phyloP scores from a whole-genome alignment of 2,113 vertebrate species.

The Hippocampus barbouri region DNA sequence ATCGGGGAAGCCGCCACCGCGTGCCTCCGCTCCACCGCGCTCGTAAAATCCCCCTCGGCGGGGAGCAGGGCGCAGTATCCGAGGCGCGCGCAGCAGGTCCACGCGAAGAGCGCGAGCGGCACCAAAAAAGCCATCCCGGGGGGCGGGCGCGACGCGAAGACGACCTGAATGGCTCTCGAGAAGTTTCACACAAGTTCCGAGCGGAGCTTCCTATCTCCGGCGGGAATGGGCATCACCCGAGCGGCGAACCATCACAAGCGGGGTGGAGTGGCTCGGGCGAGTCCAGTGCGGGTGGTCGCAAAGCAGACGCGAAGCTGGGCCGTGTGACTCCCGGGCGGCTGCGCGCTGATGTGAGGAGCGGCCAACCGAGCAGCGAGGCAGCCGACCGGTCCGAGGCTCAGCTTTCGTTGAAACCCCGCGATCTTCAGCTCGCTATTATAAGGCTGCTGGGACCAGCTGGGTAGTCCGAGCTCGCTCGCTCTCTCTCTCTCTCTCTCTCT shows the following conservation, averaged over 20 bases:
- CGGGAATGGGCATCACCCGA: slow-evolving; percentile 55
- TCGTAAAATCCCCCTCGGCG: slow-evolving; percentile 51
- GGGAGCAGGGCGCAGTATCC: slow-evolving; percentile 67
- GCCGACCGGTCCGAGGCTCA: slow-evolving; percentile 61
- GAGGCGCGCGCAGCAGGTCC: slow-evolving; percentile 76
- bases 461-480: slow-evolving; percentile 34
- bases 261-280: not conserved
- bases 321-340: slow-evolving; percentile 40
- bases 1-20: slow-evolving; percentile 24
- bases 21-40: slow-evolving; percentile 32
- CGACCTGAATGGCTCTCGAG: not conserved
- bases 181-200: slow-evolving; percentile 28
- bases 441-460: slow-evolving; percentile 65
- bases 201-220: slow-evolving; percentile 37
- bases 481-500: not conserved
- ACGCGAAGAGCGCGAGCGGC: slow-evolving; percentile 71
- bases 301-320: slow-evolving; percentile 21
- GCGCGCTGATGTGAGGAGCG: slow-evolving; percentile 43
- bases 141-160: slow-evolving; percentile 20
- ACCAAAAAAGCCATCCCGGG: slow-evolving; percentile 70
- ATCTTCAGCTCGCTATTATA: slow-evolving; percentile 71
- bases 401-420: slow-evolving; percentile 71
- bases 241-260: slow-evolving; percentile 39
- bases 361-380: slow-evolving; percentile 16
- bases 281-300: slow-evolving; percentile 10